phyloP scores from a whole-genome alignment of 2,797 vertebrate genomes.

The Sandelia bainsii region DNA sequence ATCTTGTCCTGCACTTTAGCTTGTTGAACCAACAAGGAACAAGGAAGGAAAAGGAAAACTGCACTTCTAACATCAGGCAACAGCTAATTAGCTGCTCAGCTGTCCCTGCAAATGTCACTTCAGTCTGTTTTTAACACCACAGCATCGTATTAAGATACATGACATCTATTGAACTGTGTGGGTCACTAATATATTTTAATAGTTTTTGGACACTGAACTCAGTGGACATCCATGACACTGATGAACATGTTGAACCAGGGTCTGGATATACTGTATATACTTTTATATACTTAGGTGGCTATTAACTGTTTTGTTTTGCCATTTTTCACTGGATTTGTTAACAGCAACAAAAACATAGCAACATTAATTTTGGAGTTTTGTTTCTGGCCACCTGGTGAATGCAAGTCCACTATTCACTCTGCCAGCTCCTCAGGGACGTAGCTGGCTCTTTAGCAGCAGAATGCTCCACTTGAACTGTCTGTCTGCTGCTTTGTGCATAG shows the following conservation, averaged over 20 bases:
- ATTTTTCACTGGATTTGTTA: too few relatives aligned
- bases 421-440: background rate
- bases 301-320: too few relatives aligned
- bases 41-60: too few relatives aligned
- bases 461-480: background rate
- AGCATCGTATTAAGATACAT: background rate
- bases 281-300: too few relatives aligned
- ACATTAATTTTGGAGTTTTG: background rate
- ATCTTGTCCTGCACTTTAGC: background rate
- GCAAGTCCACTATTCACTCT: background rate
- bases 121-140: slow-evolving; percentile 3
- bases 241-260: background rate
- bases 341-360: too few relatives aligned
- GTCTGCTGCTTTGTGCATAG: background rate
- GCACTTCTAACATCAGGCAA: slow-evolving; percentile 10
- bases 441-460: background rate
- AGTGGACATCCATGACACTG: background rate
- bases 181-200: background rate
- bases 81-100: slow-evolving; percentile 13
- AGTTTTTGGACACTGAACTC: too few relatives aligned
- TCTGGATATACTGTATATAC: background rate
- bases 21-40: slow-evolving; percentile 2
- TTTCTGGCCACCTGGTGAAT: background rate
- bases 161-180: background rate
- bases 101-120: slow-evolving; percentile 15